A percentile compares a stretch with the other conserved stretches of the same genome.
These are phyloP conservation scores for Thymelicus sylvestris DNA, from an alignment of 2,888 invertebrate genomes.

Conservation along the genomic window DNA sequence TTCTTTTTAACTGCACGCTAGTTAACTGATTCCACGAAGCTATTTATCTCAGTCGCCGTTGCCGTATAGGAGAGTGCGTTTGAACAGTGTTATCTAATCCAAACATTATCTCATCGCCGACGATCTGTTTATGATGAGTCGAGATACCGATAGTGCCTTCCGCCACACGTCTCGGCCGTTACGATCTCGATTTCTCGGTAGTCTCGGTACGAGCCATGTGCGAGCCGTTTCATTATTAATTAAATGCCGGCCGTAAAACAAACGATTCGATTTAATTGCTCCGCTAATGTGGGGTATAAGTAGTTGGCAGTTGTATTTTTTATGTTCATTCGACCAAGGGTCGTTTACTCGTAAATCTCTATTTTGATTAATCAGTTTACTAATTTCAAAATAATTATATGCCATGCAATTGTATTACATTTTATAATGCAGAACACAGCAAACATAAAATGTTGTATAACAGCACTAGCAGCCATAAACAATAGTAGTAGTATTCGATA, in stretches of 20 bases:
- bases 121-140: conserved; percentile 61
- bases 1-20: conserved; percentile 12
- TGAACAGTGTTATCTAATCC: conserved; percentile 58
- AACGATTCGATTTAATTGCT: conserved; percentile 29
- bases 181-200: conserved; percentile 15
- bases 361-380: too few species aligned
- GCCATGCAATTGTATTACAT: too few species aligned
- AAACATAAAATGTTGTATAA: too few species aligned
- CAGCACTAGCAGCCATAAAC: too few species aligned
- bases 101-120: conserved; percentile 65
- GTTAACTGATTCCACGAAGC: conserved; percentile 30
- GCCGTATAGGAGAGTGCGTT: conserved; percentile 41
- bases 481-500: too few species aligned
- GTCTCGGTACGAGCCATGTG: conserved; percentile 22
- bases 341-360: too few species aligned
- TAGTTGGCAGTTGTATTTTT: conserved; percentile 23
- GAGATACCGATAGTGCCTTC: conserved; percentile 60
- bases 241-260: conserved; percentile 39
- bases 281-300: conserved; percentile 23
- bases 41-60: conserved; percentile 39
- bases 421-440: too few species aligned
- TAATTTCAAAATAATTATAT: too few species aligned
- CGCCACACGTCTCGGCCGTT: conserved; percentile 44
- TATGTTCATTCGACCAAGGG: too few species aligned
- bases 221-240: conserved; percentile 31